Base-by-base conservation (phyloP, 2,113 vertebrate species). In the Pagrus major region DNA sequence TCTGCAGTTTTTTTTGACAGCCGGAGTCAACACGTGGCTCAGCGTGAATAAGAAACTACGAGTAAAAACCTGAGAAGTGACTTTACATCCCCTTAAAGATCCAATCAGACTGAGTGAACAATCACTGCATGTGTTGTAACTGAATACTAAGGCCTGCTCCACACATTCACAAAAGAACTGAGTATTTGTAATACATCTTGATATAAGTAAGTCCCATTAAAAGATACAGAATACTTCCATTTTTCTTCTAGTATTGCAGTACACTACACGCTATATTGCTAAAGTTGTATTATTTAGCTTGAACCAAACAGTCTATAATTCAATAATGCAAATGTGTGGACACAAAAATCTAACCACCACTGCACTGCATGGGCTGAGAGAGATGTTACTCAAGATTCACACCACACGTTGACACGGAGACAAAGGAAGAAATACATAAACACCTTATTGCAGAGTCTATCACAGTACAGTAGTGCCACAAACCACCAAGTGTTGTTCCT, bases 1-100 rank as follows among this genome's bases (percentile, higher is more conserved):
- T 86, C 82, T 88, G 78, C 83, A 68, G 85, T 89, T 85, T 71
- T 89, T 84, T 71, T 33, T 21, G 44, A 85, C 75, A 86, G 84
- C 65, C 60, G 42, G 71, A 81, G 76, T 55, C 73, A 23, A 72
- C 64, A 27, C 25, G 66, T 42, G 82, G 44, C 82, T 86, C 80
- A 54, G 74, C 72, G 39, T 37, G 18, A 55, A 65, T 73, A 81
- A 83, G 49, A 76, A 78, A 86, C 89, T 68, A 86, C 71, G n/a
- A 72, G 65, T 75, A 75, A 79, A 86, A 85, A 94, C 94, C 93
- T 94, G 93, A 94, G 94, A 91, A 84, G 87, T 87, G 42, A 73
- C 74, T 69, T 1, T 55, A 69, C 71, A 78, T 64, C 65, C 64
- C 71, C 11, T 51, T 20, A 33, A 56, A 3, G 27, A 78, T 55